Evolutionary conservation across 35 echinoderm and acorn worm genomes (phyloP), one percentile per base, ranked within the genome.

Genomic region (Ophiothrix spiculata): DNA sequence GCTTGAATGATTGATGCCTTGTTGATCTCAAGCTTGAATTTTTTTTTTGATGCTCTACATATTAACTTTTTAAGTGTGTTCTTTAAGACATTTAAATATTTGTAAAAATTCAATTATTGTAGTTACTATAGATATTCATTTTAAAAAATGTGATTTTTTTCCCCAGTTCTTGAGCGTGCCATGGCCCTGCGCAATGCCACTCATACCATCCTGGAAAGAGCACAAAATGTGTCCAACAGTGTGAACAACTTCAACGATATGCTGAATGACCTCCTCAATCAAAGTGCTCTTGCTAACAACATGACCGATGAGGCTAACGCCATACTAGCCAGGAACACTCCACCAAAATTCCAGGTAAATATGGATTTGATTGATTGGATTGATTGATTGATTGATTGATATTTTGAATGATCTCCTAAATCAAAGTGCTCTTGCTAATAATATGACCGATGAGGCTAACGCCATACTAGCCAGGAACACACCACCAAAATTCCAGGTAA

Each of bases 391-490:
- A n/a, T n/a, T n/a, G n/a, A n/a, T n/a, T n/a, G n/a, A n/a, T n/a
- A n/a, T n/a, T n/a, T n/a, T n/a, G n/a, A 80, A 95, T 36, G 88
- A 95, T 23, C 84, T 95, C 33, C 8, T 85, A 12, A 86, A 87
- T 28, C 85, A 64, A 11, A 90, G 84, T 17, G 8, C 12, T 0
- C 1, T 29, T 6, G 64, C 93, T 15, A 80, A 80, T 19, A 86
- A 91, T 31, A 60, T 87, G 37, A 87, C 79, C 23, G 78, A 77
- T 25, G 35, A 33, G 19, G 87, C 86, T 1, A 40, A 86, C 31
- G 77, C 8, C 4, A 78, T 85, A 15, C 36, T 90, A 33, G 77
- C 39, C 63, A 80, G 73, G 35, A 90, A 93, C 74, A 33, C 21
- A 13, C 35, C 10, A 37, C 40, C 78, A 28, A 83, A 35, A 25